phyloP scores from a whole-genome alignment of 2,797 vertebrate species.

The Lycodopsis pacificus region DNA sequence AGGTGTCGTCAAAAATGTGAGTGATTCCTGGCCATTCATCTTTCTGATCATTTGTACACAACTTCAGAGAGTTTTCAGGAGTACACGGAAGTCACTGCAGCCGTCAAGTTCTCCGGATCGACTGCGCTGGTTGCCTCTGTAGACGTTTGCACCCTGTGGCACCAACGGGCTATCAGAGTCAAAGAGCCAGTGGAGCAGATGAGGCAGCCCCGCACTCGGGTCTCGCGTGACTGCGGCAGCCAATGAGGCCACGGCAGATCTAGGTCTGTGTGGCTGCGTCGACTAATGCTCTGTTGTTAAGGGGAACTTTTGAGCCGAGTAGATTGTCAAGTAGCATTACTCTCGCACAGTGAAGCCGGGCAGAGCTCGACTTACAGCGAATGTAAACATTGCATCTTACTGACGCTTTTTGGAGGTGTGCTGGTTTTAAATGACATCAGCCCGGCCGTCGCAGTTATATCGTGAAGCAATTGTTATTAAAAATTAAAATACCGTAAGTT shows the following conservation, averaged over 20 bases:
- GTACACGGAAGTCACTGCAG: conserved; percentile 7
- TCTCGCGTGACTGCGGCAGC: conserved; percentile 79
- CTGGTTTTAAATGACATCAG: conserved; percentile 21
- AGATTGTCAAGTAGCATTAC: conserved; percentile 78
- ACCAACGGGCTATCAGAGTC: conserved; percentile 77
- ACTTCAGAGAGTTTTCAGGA: conserved; percentile 21
- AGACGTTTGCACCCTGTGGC: conserved; percentile 74
- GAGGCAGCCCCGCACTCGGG: conserved; percentile 51
- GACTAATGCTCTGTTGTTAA: conserved; percentile 83
- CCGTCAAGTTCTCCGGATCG: conserved; percentile 42
- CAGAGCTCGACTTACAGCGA: conserved; percentile 59
- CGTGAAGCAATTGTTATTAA: conserved; percentile 4
- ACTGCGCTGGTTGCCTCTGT: conserved; percentile 41
- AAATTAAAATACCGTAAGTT: conserved; percentile 6
- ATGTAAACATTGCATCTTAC: conserved; percentile 56
- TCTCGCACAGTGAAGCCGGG: conserved; percentile 64
- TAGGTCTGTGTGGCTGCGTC: conserved; percentile 78
- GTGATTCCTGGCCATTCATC: background rate
- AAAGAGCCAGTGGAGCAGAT: conserved; percentile 77
- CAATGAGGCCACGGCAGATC: conserved; percentile 79
- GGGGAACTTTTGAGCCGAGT: conserved; percentile 78
- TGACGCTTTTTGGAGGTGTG: conserved; percentile 5
- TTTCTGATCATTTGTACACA: background rate
- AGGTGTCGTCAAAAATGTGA: conserved; percentile 6
- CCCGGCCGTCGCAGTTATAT: background rate